These are phyloP conservation scores for Rhea pennata DNA, from an alignment of 2,113 vertebrate species.

Conservation along the genomic window DNA sequence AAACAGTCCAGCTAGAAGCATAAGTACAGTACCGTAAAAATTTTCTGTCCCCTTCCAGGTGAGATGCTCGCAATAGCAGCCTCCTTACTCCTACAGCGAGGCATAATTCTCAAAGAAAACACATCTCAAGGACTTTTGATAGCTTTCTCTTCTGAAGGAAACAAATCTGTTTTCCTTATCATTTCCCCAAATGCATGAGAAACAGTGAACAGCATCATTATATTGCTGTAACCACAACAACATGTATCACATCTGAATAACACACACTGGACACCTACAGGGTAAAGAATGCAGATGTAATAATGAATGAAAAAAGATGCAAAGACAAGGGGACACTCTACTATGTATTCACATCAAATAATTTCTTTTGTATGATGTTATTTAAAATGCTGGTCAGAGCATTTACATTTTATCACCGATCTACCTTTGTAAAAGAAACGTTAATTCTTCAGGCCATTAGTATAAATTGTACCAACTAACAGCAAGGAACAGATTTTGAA, in stretches of 20 bases:
- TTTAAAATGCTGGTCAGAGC: neutral
- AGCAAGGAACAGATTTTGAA: neutral
- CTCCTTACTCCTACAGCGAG: neutral
- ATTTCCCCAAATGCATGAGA: neutral
- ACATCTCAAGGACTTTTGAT: neutral
- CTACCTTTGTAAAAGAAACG: neutral
- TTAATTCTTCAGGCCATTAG: neutral
- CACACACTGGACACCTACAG: neutral
- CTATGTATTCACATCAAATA: neutral
- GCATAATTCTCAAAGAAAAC: neutral
- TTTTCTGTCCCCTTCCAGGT: neutral
- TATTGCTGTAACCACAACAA: neutral
- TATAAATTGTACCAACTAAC: neutral
- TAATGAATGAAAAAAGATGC: neutral
- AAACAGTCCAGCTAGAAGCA: neutral
- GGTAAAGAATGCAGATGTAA: neutral
- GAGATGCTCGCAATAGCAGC: neutral
- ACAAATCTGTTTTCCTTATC: neutral
- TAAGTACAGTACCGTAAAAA: neutral
- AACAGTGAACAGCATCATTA: neutral
- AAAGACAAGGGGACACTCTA: neutral
- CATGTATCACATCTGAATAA: neutral
- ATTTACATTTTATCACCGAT: neutral
- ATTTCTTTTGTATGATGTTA: neutral
- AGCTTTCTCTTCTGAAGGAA: neutral